Percentiles rank a stretch among this genome's conserved stretches.
phyloP scores from a whole-genome alignment of 1,140 invertebrate genomes.

The Oryctes rhinoceros region DNA sequence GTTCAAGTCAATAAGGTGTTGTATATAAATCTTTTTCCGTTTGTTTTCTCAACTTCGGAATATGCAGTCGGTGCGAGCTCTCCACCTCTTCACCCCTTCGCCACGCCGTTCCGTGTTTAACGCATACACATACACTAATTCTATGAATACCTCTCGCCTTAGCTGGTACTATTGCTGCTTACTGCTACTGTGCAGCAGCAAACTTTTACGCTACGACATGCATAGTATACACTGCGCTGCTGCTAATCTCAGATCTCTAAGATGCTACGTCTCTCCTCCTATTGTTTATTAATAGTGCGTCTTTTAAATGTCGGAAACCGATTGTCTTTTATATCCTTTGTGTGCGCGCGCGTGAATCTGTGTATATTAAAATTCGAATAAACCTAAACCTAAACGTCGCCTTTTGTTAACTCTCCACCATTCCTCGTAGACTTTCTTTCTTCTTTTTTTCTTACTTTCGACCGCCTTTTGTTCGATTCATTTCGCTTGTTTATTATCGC shows the following conservation, averaged over 20 bases:
- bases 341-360: no score
- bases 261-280: background rate
- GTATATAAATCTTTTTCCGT: conserved; percentile 36
- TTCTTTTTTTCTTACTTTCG: no score
- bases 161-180: background rate
- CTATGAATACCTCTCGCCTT: conserved; percentile 1
- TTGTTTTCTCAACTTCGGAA: conserved; percentile 23
- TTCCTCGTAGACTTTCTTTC: no score
- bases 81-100: background rate
- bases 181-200: background rate
- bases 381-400: no score
- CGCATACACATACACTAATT: background rate
- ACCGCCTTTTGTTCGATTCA: no score
- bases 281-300: conserved; percentile 25
- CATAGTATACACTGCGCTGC: background rate
- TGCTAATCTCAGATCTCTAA: background rate
- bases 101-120: background rate
- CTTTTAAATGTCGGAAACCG: background rate
- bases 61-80: conserved; percentile 15
- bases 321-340: conserved; percentile 20
- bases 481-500: no score
- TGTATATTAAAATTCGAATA: no score
- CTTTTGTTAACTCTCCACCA: no score
- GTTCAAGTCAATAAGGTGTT: conserved; percentile 37
- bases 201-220: background rate